Conservation (phyloP, 2,113 vertebrate species). For the Brienomyrus brachyistius region DNA sequence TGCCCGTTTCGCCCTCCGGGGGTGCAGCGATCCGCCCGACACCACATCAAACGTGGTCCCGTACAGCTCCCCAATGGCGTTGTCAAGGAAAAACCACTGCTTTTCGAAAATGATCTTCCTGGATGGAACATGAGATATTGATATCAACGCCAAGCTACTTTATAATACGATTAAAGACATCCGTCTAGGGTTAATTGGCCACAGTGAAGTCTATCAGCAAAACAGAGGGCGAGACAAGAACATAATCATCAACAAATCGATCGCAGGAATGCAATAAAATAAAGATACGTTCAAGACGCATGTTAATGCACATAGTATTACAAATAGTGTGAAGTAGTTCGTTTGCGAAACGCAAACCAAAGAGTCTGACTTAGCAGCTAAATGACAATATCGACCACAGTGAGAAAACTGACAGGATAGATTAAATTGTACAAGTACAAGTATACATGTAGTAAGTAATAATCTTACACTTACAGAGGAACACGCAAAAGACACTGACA, state of each 20-base stretch:
- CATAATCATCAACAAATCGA: not conserved
- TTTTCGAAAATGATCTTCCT: conserved; percentile 96
- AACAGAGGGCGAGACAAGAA: not conserved
- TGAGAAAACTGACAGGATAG: not conserved
- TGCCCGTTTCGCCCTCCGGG: conserved; percentile 51
- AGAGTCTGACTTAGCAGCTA: not conserved
- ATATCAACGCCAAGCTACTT: not conserved
- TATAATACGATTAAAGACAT: not conserved
- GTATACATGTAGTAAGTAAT: not conserved
- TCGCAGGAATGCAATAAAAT: not conserved
- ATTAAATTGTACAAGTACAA: not conserved
- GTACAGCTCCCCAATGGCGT: conserved; percentile 75
- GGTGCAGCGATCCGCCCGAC: conserved; percentile 72
- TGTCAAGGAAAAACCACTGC: conserved; percentile 89
- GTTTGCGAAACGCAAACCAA: not conserved
- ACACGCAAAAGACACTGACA: not conserved
- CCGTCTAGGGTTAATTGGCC: not conserved
- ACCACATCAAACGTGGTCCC: conserved; percentile 82
- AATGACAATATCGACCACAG: not conserved
- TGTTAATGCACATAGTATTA: not conserved
- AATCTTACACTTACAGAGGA: not conserved
- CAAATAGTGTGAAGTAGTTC: not conserved
- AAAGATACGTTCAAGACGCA: no score
- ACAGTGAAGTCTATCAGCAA: not conserved
- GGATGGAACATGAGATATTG: not conserved